Conservation (phyloP, 2,113 vertebrate genomes). For the Todiramphus saurophagus region DNA sequence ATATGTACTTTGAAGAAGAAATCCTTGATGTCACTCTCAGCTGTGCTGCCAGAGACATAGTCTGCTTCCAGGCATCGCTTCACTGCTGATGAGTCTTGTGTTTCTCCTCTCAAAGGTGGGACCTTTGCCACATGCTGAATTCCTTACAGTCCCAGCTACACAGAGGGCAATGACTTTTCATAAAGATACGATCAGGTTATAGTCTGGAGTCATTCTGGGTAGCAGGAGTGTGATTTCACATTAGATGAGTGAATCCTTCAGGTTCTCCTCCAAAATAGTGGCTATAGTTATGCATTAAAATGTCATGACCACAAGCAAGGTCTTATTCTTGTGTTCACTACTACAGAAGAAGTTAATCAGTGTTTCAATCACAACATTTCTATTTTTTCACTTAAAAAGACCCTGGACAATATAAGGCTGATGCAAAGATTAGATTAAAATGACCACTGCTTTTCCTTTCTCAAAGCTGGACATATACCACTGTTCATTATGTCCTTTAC, state of each 20-base stretch:
- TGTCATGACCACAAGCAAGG: neutral
- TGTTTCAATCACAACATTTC: neutral
- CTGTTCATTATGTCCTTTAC: neutral
- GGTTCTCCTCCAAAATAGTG: neutral
- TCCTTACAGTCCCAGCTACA: neutral
- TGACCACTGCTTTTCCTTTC: rapidly evolving
- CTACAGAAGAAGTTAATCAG: neutral
- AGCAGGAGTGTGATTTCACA: neutral
- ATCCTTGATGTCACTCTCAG: neutral
- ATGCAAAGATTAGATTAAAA: neutral
- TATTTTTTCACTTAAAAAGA: neutral
- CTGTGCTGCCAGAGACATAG: neutral
- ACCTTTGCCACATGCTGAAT: neutral
- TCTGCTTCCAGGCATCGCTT: neutral
- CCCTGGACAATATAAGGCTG: neutral
- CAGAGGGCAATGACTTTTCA: neutral
- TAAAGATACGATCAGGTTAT: neutral
- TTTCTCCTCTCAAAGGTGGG: neutral
- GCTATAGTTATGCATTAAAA: neutral
- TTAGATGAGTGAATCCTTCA: neutral
- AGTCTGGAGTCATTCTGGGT: neutral
- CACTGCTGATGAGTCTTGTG: neutral
- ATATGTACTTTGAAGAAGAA: neutral
- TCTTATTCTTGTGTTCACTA: neutral
- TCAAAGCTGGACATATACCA: neutral